A percentile compares a stretch with the other conserved stretches of the same genome.
phyloP scores from a whole-genome alignment of 1,140 invertebrate species.

The Cheumatopsyche charites region DNA sequence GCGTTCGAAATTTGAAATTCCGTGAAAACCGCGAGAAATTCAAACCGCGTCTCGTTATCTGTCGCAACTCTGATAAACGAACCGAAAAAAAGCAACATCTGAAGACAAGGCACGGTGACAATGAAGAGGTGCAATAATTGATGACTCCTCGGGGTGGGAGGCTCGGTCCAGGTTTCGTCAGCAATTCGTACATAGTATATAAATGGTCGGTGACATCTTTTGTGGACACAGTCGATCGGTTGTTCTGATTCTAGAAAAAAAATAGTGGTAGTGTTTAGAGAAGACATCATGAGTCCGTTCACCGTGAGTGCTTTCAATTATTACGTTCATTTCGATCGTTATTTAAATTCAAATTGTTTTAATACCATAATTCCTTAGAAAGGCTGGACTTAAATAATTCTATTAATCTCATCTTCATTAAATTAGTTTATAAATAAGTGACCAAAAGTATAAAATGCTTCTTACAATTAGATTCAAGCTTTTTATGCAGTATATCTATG shows the following conservation, averaged over 20 bases:
- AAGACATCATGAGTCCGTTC: conserved; percentile 18
- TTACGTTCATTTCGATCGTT: no score
- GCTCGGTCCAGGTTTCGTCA: conserved; percentile 21
- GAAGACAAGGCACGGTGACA: neutral
- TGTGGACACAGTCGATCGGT: conserved; percentile 31
- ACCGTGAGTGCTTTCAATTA: neutral
- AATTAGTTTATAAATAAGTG: no score
- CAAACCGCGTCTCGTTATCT: conserved; percentile 31
- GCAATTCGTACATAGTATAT: conserved; percentile 28
- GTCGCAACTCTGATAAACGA: conserved; percentile 15
- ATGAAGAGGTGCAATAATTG: conserved; percentile 30
- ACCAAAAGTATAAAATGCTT: no score
- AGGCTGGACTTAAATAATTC: no score
- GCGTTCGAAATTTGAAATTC: conserved; percentile 30
- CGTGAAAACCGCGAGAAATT: conserved; percentile 31
- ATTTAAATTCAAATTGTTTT: no score
- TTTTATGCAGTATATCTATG: no score
- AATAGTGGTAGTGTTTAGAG: no score
- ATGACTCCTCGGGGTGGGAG: conserved; percentile 7
- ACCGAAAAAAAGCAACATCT: neutral
- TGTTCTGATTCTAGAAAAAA: conserved; percentile 24
- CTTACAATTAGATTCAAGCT: no score
- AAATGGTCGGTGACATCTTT: conserved; percentile 43
- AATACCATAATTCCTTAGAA: no score
- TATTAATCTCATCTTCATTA: no score